Percentiles rank a stretch among this genome's conserved stretches.
phyloP scores from a whole-genome alignment of 2,797 vertebrate species.

The Platyrinchus mystaceus region DNA sequence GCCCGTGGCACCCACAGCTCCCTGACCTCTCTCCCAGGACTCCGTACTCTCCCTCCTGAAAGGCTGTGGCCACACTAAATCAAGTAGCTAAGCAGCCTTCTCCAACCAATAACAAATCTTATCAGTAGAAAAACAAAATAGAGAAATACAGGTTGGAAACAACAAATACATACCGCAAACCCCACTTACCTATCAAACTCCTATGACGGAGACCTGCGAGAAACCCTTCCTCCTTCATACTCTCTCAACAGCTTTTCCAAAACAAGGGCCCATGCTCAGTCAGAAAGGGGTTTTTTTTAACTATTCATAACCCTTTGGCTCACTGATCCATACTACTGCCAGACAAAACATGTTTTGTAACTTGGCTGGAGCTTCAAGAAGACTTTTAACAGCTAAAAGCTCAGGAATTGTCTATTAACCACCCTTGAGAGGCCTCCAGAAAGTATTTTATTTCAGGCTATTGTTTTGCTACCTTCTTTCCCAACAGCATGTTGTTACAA shows the following conservation, averaged over 20 bases:
- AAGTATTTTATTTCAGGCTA: slow-evolving; percentile 18
- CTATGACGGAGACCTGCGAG: not conserved
- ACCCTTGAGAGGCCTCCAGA: not conserved
- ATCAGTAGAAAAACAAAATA: not conserved
- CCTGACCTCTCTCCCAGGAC: not conserved
- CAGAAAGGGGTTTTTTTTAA: not conserved
- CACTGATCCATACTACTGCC: not conserved
- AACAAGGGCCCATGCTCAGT: not conserved
- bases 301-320: not conserved
- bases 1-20: accelerated
- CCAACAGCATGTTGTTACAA: not conserved
- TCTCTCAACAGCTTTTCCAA: not conserved
- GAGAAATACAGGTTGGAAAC: not conserved
- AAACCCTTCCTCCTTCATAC: not conserved
- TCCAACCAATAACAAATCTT: not conserved
- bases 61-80: not conserved
- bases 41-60: not conserved
- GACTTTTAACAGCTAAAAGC: not conserved
- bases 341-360: slow-evolving; percentile 41
- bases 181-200: not conserved
- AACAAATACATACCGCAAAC: not conserved
- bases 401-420: not conserved
- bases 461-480: slow-evolving; percentile 2
- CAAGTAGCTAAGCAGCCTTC: not conserved
- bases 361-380: not conserved